Conservation (phyloP, 2,113 vertebrate species). For the Scatophagus argus region DNA sequence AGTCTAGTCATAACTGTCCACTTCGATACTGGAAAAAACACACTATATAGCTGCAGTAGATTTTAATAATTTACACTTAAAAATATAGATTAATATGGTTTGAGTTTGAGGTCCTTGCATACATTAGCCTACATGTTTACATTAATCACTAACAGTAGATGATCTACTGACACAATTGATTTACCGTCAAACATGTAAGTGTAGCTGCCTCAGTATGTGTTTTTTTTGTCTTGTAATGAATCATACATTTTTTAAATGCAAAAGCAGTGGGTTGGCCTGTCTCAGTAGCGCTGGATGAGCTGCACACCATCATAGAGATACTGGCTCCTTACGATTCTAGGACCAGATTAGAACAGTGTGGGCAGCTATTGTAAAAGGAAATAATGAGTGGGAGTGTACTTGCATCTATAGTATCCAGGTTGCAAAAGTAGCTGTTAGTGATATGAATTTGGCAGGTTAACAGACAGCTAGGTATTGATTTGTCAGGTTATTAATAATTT, state of each 20-base stretch:
- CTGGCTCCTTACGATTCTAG: not conserved
- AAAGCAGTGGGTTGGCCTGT: conserved; percentile 31
- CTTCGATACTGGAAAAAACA: not conserved
- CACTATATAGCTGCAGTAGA: not conserved
- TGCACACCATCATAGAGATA: conserved; percentile 1
- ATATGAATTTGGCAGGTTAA: not conserved
- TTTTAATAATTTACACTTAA: conserved; percentile 8
- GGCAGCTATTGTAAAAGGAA: conserved; percentile 24
- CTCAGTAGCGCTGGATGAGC: conserved; percentile 12
- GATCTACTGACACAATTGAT: conserved; percentile 1
- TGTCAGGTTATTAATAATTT: conserved; percentile 2
- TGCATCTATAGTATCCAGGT: not conserved
- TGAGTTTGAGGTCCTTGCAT: not conserved
- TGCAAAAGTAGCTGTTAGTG: conserved; percentile 6
- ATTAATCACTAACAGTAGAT: not conserved
- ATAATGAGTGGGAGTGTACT: not conserved
- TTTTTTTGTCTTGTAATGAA: conserved; percentile 19
- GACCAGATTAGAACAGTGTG: conserved; percentile 16
- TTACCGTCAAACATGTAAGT: conserved; percentile 7
- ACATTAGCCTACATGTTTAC: not conserved
- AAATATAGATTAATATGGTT: not conserved
- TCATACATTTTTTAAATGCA: conserved; percentile 22
- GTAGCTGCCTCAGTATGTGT: not conserved
- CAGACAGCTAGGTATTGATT: not conserved
- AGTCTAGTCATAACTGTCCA: conserved; percentile 22